Evolutionary conservation across 1,140 invertebrate genomes (phyloP).

Genomic region (Scaptomyza pallida): DNA sequence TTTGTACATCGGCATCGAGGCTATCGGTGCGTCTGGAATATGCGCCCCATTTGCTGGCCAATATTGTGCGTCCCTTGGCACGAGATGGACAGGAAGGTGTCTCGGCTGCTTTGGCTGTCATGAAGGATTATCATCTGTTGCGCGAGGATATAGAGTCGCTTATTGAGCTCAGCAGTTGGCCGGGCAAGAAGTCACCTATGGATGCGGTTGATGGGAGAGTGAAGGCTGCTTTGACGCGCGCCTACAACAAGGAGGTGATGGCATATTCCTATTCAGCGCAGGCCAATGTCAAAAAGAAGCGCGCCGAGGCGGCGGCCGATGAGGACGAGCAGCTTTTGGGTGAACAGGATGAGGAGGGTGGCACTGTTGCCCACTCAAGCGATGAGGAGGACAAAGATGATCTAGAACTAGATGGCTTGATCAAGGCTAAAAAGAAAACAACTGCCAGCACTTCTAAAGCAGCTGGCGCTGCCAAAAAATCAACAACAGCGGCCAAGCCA

Average conservation of each 20-base stretch:
- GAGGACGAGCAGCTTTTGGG: constrained; percentile 54
- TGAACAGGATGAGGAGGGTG: constrained; percentile 76
- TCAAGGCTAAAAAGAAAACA: constrained; percentile 86
- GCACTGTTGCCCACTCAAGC: constrained; percentile 81
- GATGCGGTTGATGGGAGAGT: constrained; percentile 92
- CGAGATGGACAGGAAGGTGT: constrained; percentile 89
- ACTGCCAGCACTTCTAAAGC: constrained; percentile 47
- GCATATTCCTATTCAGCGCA: constrained; percentile 89
- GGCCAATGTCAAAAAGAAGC: constrained; percentile 86
- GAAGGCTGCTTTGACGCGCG: constrained; percentile 96
- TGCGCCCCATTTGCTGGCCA: constrained; percentile 88
- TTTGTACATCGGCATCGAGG: constrained; percentile 91
- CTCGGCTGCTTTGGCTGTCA: constrained; percentile 88
- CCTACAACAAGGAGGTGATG: constrained; percentile 93
- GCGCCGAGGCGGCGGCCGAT: constrained; percentile 75
- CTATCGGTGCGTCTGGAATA: constrained; percentile 94
- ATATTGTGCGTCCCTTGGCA: constrained; percentile 90
- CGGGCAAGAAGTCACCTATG: constrained; percentile 90
- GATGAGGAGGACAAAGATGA: constrained; percentile 87
- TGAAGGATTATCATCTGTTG: constrained; percentile 93
- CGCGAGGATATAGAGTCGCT: constrained; percentile 96
- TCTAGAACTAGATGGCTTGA: constrained; percentile 90
- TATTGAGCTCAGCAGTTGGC: constrained; percentile 93
- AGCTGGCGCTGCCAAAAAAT: constrained; percentile 51
- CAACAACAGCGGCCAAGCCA: constrained; percentile 49